phyloP scores from a whole-genome alignment of 2,797 vertebrate genomes.

The Periparus ater region DNA sequence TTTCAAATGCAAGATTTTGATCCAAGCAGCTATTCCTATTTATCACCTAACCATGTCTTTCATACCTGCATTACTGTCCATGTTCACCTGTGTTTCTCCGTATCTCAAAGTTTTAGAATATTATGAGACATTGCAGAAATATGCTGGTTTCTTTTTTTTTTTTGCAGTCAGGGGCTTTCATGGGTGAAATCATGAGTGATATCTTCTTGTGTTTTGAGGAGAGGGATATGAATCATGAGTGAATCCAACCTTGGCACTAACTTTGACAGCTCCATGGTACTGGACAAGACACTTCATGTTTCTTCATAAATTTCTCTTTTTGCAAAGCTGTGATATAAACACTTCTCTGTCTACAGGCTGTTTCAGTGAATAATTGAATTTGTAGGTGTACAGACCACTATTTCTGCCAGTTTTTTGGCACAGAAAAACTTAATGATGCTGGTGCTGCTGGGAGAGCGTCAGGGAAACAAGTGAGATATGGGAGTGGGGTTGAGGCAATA shows the following conservation, averaged over 20 bases:
- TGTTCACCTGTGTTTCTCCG: neutral
- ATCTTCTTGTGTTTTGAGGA: neutral
- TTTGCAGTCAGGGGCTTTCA: neutral
- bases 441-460: neutral
- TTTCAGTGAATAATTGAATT: neutral
- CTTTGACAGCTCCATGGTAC: neutral
- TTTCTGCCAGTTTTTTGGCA: neutral
- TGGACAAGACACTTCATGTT: neutral
- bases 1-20: neutral
- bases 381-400: neutral
- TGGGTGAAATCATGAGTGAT: neutral
- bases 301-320: neutral
- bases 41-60: neutral
- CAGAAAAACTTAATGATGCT: neutral
- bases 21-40: neutral
- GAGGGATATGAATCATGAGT: neutral
- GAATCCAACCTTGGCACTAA: neutral
- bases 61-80: neutral
- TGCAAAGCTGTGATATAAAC: neutral
- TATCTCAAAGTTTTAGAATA: neutral
- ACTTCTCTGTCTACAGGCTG: neutral
- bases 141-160: neutral
- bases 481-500: neutral
- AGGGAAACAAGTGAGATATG: neutral
- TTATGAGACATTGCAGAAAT: neutral